These are phyloP conservation scores for Hipparchia sbordonii DNA, from an alignment of 2,888 invertebrate species.

Conservation along the genomic window DNA sequence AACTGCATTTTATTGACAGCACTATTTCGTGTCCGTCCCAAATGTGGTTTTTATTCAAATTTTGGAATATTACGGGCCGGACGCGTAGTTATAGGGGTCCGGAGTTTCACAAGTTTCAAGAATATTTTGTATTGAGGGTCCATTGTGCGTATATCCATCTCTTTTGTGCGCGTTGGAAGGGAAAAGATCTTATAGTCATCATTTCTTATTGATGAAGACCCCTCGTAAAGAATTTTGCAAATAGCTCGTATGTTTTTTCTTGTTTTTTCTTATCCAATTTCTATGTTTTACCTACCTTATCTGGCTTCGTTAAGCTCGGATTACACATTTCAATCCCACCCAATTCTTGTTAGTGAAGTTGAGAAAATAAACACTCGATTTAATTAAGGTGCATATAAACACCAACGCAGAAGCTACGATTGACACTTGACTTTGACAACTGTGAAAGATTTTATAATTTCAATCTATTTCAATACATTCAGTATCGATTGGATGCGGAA, in stretches of 20 bases:
- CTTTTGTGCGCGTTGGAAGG: slow-evolving; percentile 20
- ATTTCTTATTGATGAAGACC: slow-evolving; percentile 22
- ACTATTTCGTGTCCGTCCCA: slow-evolving; percentile 16
- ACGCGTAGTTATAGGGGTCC: slow-evolving; percentile 19
- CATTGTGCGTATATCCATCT: slow-evolving; percentile 28
- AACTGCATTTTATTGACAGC: slow-evolving; percentile 1
- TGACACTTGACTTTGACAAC: too few species aligned
- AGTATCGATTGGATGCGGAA: too few species aligned
- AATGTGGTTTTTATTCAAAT: slow-evolving; percentile 36
- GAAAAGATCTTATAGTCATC: slow-evolving; percentile 21
- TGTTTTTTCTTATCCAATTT: background rate
- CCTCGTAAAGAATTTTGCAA: slow-evolving; percentile 15
- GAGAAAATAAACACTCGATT: too few species aligned
- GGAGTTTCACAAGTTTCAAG: slow-evolving; percentile 21
- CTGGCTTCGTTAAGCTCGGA: background rate
- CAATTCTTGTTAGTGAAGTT: background rate
- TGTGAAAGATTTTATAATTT: too few species aligned
- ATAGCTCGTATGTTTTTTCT: slow-evolving; percentile 13
- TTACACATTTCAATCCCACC: background rate
- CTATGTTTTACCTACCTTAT: background rate
- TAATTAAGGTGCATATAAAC: too few species aligned
- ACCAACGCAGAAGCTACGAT: too few species aligned
- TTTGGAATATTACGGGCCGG: slow-evolving; percentile 30
- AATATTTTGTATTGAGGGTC: slow-evolving; percentile 29
- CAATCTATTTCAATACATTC: too few species aligned